These are phyloP conservation scores for Polypterus senegalus DNA, from an alignment of 2,113 vertebrate species.

Conservation along the genomic window DNA sequence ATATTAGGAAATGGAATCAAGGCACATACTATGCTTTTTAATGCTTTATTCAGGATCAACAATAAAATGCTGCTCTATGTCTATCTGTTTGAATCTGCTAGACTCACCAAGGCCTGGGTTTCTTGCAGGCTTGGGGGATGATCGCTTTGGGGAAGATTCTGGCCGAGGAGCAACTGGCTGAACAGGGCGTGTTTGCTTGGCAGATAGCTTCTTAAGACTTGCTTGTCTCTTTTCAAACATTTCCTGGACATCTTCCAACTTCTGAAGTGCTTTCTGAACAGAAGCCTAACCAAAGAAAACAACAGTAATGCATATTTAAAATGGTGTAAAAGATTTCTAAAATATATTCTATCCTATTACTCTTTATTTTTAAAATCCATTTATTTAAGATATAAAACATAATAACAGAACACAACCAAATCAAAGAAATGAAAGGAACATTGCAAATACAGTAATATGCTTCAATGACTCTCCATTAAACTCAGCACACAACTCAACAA, in stretches of 20 bases:
- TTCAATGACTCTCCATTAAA: no score
- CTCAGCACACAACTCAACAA: no score
- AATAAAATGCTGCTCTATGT: background rate
- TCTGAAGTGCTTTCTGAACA: constrained; percentile 65
- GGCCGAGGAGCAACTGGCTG: constrained; percentile 85
- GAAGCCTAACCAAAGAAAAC: constrained; percentile 44
- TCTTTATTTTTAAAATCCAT: no score
- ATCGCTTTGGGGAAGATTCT: constrained; percentile 79
- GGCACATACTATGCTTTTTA: no score
- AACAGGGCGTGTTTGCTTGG: constrained; percentile 82
- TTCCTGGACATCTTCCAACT: constrained; percentile 75
- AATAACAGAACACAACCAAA: no score
- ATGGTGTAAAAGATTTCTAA: no score
- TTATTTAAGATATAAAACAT: no score
- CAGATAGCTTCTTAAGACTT: constrained; percentile 80
- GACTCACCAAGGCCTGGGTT: constrained; percentile 49
- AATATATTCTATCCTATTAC: no score
- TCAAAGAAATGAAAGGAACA: no score
- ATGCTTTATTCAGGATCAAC: background rate
- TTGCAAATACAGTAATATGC: no score
- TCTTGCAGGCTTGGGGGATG: constrained; percentile 53
- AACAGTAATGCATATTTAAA: background rate
- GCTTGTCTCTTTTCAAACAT: constrained; percentile 84
- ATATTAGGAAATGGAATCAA: no score
- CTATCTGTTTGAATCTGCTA: background rate